Percentiles rank a stretch among this genome's conserved stretches.
These are phyloP conservation scores for Sebastes baramenuke DNA, from an alignment of 2,797 vertebrate species.

Conservation along the genomic window DNA sequence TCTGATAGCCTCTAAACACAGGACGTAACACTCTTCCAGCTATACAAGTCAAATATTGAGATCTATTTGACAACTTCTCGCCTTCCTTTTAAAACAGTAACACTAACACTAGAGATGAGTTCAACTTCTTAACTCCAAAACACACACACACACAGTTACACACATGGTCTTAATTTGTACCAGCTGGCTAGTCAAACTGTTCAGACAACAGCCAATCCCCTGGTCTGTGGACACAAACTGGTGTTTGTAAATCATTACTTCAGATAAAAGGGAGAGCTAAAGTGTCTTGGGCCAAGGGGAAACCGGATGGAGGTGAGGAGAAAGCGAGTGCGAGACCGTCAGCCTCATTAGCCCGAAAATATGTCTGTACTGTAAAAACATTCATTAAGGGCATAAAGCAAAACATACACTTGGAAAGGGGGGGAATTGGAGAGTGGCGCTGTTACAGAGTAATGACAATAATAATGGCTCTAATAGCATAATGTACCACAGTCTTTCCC, in stretches of 20 bases:
- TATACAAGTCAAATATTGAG: conserved; percentile 37
- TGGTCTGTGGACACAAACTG: conserved; percentile 70
- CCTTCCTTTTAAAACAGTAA: conserved; percentile 53
- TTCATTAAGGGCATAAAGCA: conserved; percentile 62
- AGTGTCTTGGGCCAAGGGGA: conserved; percentile 61
- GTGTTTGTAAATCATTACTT: conserved; percentile 82
- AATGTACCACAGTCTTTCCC: conserved; percentile 44
- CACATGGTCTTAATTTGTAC: conserved; percentile 73
- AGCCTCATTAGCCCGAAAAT: conserved; percentile 71
- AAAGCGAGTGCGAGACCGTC: conserved; percentile 55
- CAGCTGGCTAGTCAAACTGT: conserved; percentile 71
- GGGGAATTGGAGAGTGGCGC: conserved; percentile 77
- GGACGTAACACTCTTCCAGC: conserved; percentile 2
- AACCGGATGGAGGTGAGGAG: conserved; percentile 59
- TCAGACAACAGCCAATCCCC: conserved; percentile 65
- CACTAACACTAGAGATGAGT: conserved; percentile 54
- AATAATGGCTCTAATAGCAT: conserved; percentile 61
- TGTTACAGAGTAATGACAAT: conserved; percentile 56
- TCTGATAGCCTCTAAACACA: background rate
- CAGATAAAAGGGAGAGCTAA: conserved; percentile 72
- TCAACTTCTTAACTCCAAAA: conserved; percentile 43
- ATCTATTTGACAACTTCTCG: conserved; percentile 41
- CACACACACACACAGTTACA: conserved; percentile 35
- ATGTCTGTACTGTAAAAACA: conserved; percentile 90
- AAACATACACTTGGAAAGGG: conserved; percentile 27